Base-by-base conservation (phyloP, 2,113 vertebrate genomes). In the Mixornis gularis region DNA sequence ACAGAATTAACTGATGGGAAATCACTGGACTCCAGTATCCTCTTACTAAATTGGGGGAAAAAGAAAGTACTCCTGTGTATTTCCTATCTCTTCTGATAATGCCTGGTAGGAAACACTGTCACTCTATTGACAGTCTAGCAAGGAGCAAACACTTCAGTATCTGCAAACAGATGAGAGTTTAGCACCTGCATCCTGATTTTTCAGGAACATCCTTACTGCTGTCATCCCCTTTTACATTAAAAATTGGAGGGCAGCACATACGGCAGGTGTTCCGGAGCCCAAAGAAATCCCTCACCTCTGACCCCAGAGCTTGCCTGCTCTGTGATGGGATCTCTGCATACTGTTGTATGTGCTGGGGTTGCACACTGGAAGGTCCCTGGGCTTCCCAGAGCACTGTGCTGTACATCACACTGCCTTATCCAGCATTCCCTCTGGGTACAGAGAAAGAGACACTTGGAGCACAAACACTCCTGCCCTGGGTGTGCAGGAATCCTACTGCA, bases 21-120 rank as follows among this genome's bases (percentile, higher is more conserved):
- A 94, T 99, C 98, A 2, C 79, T 99, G 74, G 96, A 97, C 79
- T 98, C 98, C 85, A 99, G 99, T 98, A 99, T 99, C 98, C 98
- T 98, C 97, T 91, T n/a, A 58, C n/a, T 21, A 60, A 76, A 52
- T 6, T 21, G 29, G 9, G 52, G 19, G 3, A 0, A 3, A 17
- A 59, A 55, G 7, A 12, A 73, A 40, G 13, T 36, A 40, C 21
- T 65, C 9, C 11, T n/a, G 13, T 21, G 17, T 93, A 46, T 56
- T 51, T 84, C 18, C 5, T 46, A 6, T 56, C 13, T 85, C 24
- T 77, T 80, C 46, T 56, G 30, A 43, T 34, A 63, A 10, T 25
- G 15, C 24, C 81, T 58, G 6, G 13, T 73, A 32, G 64, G 60
- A 91, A 93, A 91, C 3, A 4, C 40, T 10, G 1, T 22, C 69